Evolutionary conservation across 2,797 vertebrate species (phyloP), one percentile per base, ranked within the genome.

Genomic region (Pangasius macronema): DNA sequence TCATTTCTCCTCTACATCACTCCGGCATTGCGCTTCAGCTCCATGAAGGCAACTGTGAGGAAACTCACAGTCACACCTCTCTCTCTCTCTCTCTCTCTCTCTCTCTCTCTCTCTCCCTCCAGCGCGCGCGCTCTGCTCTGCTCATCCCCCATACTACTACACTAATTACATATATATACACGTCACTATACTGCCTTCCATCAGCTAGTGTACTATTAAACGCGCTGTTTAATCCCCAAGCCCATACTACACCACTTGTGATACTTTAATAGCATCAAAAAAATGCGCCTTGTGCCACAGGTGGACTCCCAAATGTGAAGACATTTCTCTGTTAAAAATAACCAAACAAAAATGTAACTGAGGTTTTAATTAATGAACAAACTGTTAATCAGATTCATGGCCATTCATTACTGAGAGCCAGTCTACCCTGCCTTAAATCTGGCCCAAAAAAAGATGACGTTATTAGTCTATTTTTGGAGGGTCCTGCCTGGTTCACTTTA

Each of bases 1-100:
- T 59, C 85, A 86, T 49, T 9, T 61, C 67, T 82, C 49, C 33
- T 53, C 46, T 81, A 68, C 76, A 70, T 65, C 76, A 86, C 22
- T 61, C 72, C 84, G 20, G 42, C 75, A 75, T 22, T 39, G n/a
- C 33, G 16, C 63, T 65, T 72, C 36, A 30, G 24, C 83, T 85
- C 83, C 70, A 46, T 46, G 49, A 61, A 72, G 51, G 68, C 70
- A 57, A 68, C 46, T 83, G 82, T 51, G 18, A 20, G 63, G 10
- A 68, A 76, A 63, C 70, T 53, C 79, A 11, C 55, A 49, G 18
- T 6, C 72, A 20, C 70, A 63, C 13, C 67, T 24, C 57, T 27
- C 51, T 55, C 76, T 42, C 77, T 53, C 14, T 81, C 36, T 72
- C 80, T 76, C 86, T 76, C 57, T 51, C 53, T 59, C 68, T 83